Base-by-base conservation (phyloP, 2,888 invertebrate species). In the Lymantria dispar region DNA sequence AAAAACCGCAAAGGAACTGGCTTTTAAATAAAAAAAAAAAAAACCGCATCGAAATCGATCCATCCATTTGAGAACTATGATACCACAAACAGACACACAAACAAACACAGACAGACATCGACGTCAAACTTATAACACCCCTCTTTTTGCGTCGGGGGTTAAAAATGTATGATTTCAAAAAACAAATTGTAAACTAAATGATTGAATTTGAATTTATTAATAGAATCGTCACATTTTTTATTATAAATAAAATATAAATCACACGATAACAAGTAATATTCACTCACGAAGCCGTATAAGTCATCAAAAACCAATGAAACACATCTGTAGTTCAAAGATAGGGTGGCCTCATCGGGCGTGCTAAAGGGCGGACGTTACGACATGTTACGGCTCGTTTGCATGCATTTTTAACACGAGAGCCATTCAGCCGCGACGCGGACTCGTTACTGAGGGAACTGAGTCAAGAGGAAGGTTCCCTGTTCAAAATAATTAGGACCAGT, bases 331-430 rank as follows among this genome's bases (percentile, higher is more conserved):
- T 50, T 50, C 39, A 31, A 43, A 54, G 42, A 45, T 13, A 41
- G 22, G 43, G 52, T 50, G 46, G 54, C 54, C 45, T 47, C 36
- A 33, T 38, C 41, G 47, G 47, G 54, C 43, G 63, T 60, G 60
- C 48, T 64, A 63, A 63, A 60, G 39, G 54, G 56, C 45, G 50
- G 54, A 60, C 53, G 63, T 68, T 58, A 60, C 51, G 48, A 51
- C 60, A 54, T 59, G 65, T 64, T 67, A 69, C 55, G 56, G 56
- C 69, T 74, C 69, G 76, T 75, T 78, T 70, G 66, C 68, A 57
- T 75, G 73, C 76, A 78, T 79, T 80, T 79, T 76, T 76, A 76
- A 78, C 70, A 62, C 63, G 61, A 78, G 72, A 42, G 58, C 62
- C 62, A 59, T 69, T 70, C 65, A 64, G 45, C 47, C 53, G 62